phyloP scores from a whole-genome alignment of 53 echinoderm and acorn worm genomes.

The Patiria pectinifera region DNA sequence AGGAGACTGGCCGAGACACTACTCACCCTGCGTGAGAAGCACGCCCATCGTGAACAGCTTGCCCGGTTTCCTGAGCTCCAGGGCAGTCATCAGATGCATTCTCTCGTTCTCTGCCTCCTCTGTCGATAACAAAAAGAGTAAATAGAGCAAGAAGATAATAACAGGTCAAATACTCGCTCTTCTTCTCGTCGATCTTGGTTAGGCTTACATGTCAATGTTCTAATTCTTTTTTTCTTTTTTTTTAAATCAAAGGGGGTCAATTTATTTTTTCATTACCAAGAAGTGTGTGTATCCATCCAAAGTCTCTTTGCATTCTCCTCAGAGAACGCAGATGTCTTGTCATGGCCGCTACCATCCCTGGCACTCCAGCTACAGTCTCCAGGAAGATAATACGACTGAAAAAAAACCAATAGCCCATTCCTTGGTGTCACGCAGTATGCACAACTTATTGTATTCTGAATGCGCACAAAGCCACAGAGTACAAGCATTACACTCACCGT shows the following conservation, averaged over 20 bases:
- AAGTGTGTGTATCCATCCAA: constrained; percentile 94
- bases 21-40: constrained; percentile 82
- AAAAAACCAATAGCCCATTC: neutral
- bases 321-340: constrained; percentile 85
- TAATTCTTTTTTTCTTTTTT: too few species aligned
- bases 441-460: too few species aligned
- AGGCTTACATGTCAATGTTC: neutral
- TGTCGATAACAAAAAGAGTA: constrained; percentile 1
- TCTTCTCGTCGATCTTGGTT: neutral
- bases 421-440: neutral
- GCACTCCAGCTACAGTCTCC: constrained; percentile 96
- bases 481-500: too few species aligned
- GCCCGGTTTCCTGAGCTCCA: constrained; percentile 83
- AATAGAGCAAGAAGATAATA: neutral
- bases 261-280: constrained; percentile 66
- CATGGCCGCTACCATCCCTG: constrained; percentile 98
- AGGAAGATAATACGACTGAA: constrained; percentile 90
- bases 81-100: constrained; percentile 96
- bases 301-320: constrained; percentile 82
- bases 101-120: constrained; percentile 99
- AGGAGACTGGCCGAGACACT: neutral
- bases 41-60: constrained; percentile 77
- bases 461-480: too few species aligned
- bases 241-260: too few species aligned
- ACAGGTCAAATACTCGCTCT: neutral